These are phyloP conservation scores for Leucopsar rothschildi DNA, from an alignment of 2,113 vertebrate species.

Conservation along the genomic window DNA sequence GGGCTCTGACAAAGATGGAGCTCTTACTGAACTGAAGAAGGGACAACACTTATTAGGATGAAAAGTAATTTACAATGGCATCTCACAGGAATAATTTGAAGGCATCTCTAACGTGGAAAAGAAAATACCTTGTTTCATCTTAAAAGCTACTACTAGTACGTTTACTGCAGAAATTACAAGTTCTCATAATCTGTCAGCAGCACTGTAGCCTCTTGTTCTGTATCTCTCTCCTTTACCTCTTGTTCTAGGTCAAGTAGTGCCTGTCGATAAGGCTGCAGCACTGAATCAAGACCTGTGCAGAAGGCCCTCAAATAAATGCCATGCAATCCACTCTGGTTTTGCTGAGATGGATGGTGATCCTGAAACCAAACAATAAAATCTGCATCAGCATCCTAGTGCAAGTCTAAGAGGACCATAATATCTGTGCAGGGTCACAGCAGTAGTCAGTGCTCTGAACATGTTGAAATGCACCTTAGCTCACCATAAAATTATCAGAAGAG, in stretches of 20 bases:
- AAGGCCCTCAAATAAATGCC: slow-evolving; percentile 95
- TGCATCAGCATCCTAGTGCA: neutral
- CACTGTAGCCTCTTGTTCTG: neutral
- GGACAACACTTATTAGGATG: neutral
- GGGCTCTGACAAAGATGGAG: neutral
- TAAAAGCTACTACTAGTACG: neutral
- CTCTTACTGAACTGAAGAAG: neutral
- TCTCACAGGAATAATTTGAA: neutral
- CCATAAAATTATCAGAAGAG: neutral
- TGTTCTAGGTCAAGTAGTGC: slow-evolving; percentile 93
- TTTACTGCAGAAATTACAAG: neutral
- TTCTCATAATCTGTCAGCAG: neutral
- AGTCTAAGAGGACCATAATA: neutral
- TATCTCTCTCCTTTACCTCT: slow-evolving; percentile 77
- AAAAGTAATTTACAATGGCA: neutral
- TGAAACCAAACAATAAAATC: slow-evolving; percentile 56
- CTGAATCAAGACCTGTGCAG: slow-evolving; percentile 92
- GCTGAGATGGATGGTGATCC: slow-evolving; percentile 87
- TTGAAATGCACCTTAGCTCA: neutral
- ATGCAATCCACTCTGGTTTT: slow-evolving; percentile 83
- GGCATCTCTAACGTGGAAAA: neutral
- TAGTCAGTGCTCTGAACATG: neutral
- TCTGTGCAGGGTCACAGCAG: neutral
- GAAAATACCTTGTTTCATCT: neutral
- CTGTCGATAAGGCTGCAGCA: slow-evolving; percentile 94